Conservation (phyloP, 2,888 invertebrate genomes). For the Drosophila merina region DNA sequence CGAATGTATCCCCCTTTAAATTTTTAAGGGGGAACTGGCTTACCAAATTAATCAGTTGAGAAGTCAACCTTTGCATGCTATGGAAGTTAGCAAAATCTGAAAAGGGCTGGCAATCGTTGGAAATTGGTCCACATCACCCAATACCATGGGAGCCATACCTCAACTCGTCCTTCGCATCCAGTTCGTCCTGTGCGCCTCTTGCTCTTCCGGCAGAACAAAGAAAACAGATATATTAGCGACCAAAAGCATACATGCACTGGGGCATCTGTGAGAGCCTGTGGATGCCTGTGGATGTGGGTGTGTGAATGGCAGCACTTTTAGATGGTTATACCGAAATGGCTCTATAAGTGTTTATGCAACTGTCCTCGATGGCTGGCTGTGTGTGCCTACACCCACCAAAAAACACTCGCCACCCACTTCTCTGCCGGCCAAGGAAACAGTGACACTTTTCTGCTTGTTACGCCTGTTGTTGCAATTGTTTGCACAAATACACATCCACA, state of each 20-base stretch:
- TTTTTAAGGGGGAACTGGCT: too few relatives aligned
- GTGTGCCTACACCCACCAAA: slow-evolving; percentile 18
- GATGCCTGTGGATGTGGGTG: slow-evolving; percentile 11
- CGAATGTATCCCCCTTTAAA: too few relatives aligned
- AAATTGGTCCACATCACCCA: slow-evolving; percentile 10
- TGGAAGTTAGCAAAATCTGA: slow-evolving; percentile 28
- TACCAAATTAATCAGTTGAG: background rate
- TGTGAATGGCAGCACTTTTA: slow-evolving; percentile 70
- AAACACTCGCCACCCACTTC: slow-evolving; percentile 22
- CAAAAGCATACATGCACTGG: slow-evolving; percentile 58
- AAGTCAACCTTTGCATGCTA: slow-evolving; percentile 10
- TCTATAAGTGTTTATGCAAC: slow-evolving; percentile 76
- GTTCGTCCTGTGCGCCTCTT: slow-evolving; percentile 7
- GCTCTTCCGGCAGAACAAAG: slow-evolving; percentile 57
- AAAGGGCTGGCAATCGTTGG: slow-evolving; percentile 30
- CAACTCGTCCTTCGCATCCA: slow-evolving; percentile 3
- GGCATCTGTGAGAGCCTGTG: slow-evolving; percentile 20
- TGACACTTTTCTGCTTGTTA: slow-evolving; percentile 77
- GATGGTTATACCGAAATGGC: slow-evolving; percentile 73
- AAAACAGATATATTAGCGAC: slow-evolving; percentile 78
- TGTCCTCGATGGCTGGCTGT: slow-evolving; percentile 33
- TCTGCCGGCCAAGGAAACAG: slow-evolving; percentile 64
- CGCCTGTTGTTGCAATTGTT: slow-evolving; percentile 75
- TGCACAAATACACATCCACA: slow-evolving; percentile 44
- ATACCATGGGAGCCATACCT: slow-evolving; percentile 11